Evolutionary conservation across 1,140 invertebrate genomes (phyloP), one percentile per base, ranked within the genome.

Genomic region (Branchinecta lynchi): DNA sequence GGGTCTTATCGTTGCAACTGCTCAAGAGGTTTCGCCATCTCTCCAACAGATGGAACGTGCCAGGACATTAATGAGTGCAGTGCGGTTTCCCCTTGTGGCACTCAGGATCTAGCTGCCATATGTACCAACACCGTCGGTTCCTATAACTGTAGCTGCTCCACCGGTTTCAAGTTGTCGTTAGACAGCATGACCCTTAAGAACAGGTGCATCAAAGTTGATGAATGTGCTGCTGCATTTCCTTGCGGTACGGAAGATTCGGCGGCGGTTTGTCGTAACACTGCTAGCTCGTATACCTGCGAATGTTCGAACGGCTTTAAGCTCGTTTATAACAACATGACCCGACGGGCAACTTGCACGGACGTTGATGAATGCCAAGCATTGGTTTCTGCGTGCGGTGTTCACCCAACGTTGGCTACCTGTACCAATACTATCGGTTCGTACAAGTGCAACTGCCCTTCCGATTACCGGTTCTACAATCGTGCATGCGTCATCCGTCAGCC

Each of bases 1-100:
- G 94, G 93, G 20, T 86, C 86, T 66, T 96, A 86, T 78, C 84
- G 85, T 71, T 98, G 95, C 78, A 86, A 89, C 71, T 98, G 95
- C 79, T 86, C 88, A 73, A 83, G 84, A 20, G 93, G 93, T 9
- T 95, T 86, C 76, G 83, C 91, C 60, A 89, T 90, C 17, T 84
- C 85, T 67, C 90, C 90, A 15, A 90, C 91, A 0, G 81, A 85
- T 72, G 79, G 88, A 67, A 79, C 82, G 43, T 94, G 92, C 77
- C 90, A 91, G 32, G 81, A 82, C 74, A 73, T 81, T 9, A 76
- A 82, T 71, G 81, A 82, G 73, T 82, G 81, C 73, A 43, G 69
- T 7, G 66, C 71, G 17, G 66, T 87, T 74, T 90, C 89, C 69
- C 85, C 86, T 8, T 87, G 83, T 60, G 90, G 90, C 71, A 83